A percentile compares a stretch with the other conserved stretches of the same genome.
Evolutionary conservation across 2,797 vertebrate species (phyloP).

Genomic region (Chrosomus eos): DNA sequence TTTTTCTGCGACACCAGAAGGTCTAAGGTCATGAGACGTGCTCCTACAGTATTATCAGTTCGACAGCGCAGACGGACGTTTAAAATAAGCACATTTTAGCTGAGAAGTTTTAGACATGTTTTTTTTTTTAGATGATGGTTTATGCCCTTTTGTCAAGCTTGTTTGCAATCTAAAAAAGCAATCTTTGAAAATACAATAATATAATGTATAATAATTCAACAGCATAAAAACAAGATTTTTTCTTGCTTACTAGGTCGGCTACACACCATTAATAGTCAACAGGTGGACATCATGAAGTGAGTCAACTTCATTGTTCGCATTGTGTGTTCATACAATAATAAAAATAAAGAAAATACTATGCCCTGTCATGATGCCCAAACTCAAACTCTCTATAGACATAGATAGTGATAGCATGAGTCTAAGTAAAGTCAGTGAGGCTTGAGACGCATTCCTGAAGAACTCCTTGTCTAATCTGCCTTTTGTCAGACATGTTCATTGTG

Average conservation of each 20-base stretch:
- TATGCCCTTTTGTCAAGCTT: neutral
- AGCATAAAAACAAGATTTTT: neutral
- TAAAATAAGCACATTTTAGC: neutral
- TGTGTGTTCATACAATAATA: neutral
- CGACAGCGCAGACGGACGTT: neutral
- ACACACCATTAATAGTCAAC: neutral
- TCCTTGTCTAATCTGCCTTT: constrained; percentile 65
- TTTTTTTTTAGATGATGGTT: neutral
- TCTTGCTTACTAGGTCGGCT: neutral
- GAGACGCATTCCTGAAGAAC: constrained; percentile 69
- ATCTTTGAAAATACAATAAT: neutral
- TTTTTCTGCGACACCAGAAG: constrained; percentile 32
- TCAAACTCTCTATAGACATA: neutral
- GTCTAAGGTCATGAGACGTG: constrained; percentile 60
- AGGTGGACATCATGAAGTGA: neutral
- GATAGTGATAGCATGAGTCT: constrained; percentile 55
- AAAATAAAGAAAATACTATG: neutral
- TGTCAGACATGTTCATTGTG: constrained; percentile 63
- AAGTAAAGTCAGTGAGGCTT: constrained; percentile 59
- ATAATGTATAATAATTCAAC: neutral
- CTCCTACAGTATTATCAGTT: constrained; percentile 31
- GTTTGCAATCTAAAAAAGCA: neutral
- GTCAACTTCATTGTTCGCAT: neutral
- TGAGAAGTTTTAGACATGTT: neutral
- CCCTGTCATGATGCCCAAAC: neutral